phyloP scores from a whole-genome alignment of 2,113 vertebrate species.

The Garra rufa region DNA sequence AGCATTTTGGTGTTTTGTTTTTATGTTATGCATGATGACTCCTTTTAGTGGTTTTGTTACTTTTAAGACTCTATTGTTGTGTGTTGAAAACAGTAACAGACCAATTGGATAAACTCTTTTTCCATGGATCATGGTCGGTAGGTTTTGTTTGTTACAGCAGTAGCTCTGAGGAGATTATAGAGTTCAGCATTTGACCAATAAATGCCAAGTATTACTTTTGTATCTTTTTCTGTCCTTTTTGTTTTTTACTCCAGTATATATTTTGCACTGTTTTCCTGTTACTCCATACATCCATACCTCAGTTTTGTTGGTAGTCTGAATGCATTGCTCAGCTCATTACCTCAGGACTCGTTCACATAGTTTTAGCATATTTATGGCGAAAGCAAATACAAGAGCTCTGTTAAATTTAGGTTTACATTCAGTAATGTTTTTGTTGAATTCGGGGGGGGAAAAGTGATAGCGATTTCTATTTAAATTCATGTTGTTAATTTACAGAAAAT shows the following conservation, averaged over 20 bases:
- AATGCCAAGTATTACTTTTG: conserved; percentile 23
- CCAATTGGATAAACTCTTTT: conserved; percentile 24
- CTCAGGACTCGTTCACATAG: conserved; percentile 23
- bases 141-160: not conserved
- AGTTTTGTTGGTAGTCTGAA: conserved; percentile 23
- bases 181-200: conserved; percentile 17
- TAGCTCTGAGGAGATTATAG: not conserved
- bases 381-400: not conserved
- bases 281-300: conserved; percentile 55
- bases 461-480: not conserved
- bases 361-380: not conserved
- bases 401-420: conserved; percentile 6
- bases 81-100: not conserved
- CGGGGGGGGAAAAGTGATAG: not conserved
- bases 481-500: not conserved
- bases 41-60: not conserved
- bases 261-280: conserved; percentile 55
- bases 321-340: conserved; percentile 43
- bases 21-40: conserved; percentile 13
- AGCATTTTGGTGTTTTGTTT: not conserved
- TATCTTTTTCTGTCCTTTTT: not conserved
- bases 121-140: conserved; percentile 16
- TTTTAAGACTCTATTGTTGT: not conserved
- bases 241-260: not conserved
- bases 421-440: no score